Evolutionary conservation across 2,888 invertebrate genomes (phyloP), one percentile per base, ranked within the genome.

Genomic region (Notocelia uddmanniana): DNA sequence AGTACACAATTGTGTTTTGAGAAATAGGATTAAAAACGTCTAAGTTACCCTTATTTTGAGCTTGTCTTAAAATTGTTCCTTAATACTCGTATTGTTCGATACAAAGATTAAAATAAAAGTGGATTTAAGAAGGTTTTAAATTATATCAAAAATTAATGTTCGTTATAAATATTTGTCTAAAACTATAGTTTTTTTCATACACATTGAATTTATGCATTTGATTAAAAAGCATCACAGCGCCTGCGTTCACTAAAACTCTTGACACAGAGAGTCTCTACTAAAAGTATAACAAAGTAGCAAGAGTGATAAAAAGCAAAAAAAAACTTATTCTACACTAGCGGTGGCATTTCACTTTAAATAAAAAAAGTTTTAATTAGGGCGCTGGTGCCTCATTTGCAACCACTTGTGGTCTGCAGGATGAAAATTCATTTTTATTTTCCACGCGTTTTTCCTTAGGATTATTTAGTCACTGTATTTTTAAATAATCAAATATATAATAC

Each of bases 301-400:
- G 26, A 64, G 50, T 82, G 80, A 81, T 83, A 85, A 86, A 83
- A 83, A 85, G 81, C 80, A 80, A 9, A 57, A 13, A 57, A 66
- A 63, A 41, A 59, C 52, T 48, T 13, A 48, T 48, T 41, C 45
- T 37, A 15, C 41, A 60, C 45, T 67, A 72, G 52, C 19, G 41
- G 68, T 60, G 62, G 52, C 62, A 66, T 72, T 55, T 62, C 57
- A 60, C 54, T 72, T 55, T 58, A 68, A 71, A 70, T 63, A 63
- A 64, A 64, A n/a, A 72, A 74, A 74, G 72, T 74, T 74, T 74
- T 74, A 74, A 74, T 74, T 74, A 69, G 69, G 23, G 23, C 48
- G 71, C 55, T 19, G 54, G 62, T 34, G 69, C 34, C 71, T 72
- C 67, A 62, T 72, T 70, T 67, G 37, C 60, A 55, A 60, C 31